Evolutionary conservation across 2,888 invertebrate genomes (phyloP), one percentile per base, ranked within the genome.

Genomic region (Boloria selene): DNA sequence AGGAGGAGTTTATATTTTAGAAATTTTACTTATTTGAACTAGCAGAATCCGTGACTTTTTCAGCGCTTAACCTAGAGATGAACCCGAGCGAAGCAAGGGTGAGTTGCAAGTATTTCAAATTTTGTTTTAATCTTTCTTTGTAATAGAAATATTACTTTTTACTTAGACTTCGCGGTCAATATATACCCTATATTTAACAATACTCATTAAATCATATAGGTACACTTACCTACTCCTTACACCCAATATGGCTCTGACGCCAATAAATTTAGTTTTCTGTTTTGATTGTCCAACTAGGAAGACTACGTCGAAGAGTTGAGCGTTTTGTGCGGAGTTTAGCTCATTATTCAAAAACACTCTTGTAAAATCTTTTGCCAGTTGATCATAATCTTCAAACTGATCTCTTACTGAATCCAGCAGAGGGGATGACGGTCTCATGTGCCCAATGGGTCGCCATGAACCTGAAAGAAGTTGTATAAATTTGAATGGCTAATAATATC

Each of bases 321-420:
- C 95, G 81, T 97, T 97, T 69, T 95, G 91, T 42, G 96, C 93
- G 69, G 95, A 93, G 76, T 97, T 97, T 69, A 96, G 94, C 77
- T 97, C 96, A 75, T 94, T 95, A 86, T 98, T 97, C 65, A 97
- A 93, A 90, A 98, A 98, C 76, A 96, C 96, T 76, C 95, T 93
- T 10, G 97, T 97, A 84, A 98, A 98, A 88, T 98, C 98, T 87
- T 97, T 97, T 45, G 98, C 97, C 65, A 98, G 92, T 83, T 97
- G 97, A 85, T 98, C 98, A 88, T 98, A 97, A 87, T 97, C 97
- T 87, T 98, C 98, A 83, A 98, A 98, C 82, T 97, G 96, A 90
- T 98, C 98, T 76, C 98, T 93, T 50, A 98, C 98, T 5, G 97
- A 97, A 87, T 98, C 98, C 74, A 98, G 92, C 47, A 98, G 93